A percentile compares a stretch with the other conserved stretches of the same genome.
Conservation (phyloP, 2,888 invertebrate species). For the Himalopsyche kuldschensis region DNA sequence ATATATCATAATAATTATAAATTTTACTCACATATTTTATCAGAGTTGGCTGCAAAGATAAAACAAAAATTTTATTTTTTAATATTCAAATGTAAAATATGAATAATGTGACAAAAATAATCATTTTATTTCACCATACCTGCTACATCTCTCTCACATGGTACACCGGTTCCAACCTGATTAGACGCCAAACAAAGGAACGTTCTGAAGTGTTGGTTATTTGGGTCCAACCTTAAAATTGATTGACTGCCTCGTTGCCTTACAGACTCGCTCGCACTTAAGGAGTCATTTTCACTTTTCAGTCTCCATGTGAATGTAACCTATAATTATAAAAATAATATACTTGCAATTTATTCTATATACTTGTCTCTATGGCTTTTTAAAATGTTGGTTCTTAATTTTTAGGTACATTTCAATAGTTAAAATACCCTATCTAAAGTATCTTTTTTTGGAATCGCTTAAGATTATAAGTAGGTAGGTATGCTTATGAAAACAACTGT, state of each 20-base stretch:
- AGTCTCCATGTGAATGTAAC: conserved; percentile 80
- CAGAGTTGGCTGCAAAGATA: conserved; percentile 65
- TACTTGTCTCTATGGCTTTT: no score
- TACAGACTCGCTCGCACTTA: conserved; percentile 62
- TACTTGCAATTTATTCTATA: not conserved
- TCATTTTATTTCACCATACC: conserved; percentile 51
- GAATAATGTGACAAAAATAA: not conserved
- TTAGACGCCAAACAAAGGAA: conserved; percentile 87
- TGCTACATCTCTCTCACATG: conserved; percentile 69
- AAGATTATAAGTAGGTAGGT: no score
- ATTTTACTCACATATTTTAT: conserved; percentile 62
- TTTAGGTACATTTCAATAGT: conserved; percentile 38
- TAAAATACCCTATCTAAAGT: no score
- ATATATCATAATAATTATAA: not conserved
- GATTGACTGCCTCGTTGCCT: conserved; percentile 52
- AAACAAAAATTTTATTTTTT: not conserved
- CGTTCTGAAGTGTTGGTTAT: conserved; percentile 68
- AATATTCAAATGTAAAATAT: not conserved
- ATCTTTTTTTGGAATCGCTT: no score
- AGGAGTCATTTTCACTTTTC: conserved; percentile 80
- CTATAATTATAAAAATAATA: conserved; percentile 45
- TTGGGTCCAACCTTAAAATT: conserved; percentile 65
- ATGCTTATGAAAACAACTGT: no score
- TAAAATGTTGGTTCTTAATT: no score
- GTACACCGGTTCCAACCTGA: conserved; percentile 69